Evolutionary conservation across 2,888 invertebrate species (phyloP).

Genomic region (Dinocampus coccinellae): DNA sequence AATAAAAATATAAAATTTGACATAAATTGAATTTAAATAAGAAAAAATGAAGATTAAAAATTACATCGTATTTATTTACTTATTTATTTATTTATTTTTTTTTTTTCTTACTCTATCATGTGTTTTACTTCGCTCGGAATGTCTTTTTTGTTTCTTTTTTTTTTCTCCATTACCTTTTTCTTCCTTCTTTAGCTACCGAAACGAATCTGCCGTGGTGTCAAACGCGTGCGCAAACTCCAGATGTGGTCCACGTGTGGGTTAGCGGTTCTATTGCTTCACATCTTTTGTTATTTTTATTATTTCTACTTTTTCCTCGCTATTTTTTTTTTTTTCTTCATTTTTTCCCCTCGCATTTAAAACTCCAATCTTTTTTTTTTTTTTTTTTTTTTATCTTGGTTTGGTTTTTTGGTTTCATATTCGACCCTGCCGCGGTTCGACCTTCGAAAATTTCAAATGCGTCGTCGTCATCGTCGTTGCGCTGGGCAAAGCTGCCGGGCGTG

Average conservation of each 20-base stretch:
- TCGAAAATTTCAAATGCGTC: slow-evolving; percentile 50
- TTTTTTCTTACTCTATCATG: too few species aligned
- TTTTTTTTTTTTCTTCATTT: slow-evolving; percentile 27
- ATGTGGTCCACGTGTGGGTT: slow-evolving; percentile 46
- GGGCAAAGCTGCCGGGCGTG: slow-evolving; percentile 39
- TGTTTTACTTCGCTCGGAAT: not conserved
- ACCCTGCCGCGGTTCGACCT: slow-evolving; percentile 40
- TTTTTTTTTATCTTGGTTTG: slow-evolving; percentile 4
- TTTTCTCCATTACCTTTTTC: slow-evolving; percentile 8
- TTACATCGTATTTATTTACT: too few species aligned
- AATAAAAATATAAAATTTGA: too few species aligned
- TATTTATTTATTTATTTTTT: too few species aligned
- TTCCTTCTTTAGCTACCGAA: not conserved
- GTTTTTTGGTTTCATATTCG: slow-evolving; percentile 17
- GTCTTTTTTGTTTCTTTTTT: not conserved
- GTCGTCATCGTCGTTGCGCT: not conserved
- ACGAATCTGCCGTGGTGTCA: slow-evolving; percentile 26
- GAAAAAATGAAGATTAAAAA: too few species aligned
- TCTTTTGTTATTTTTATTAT: not conserved
- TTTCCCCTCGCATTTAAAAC: too few species aligned
- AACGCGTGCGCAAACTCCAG: slow-evolving; percentile 42
- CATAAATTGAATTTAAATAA: too few species aligned
- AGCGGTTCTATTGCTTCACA: slow-evolving; percentile 15
- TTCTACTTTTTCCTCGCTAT: not conserved
- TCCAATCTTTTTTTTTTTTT: slow-evolving; percentile 31